phyloP scores from a whole-genome alignment of 2,797 vertebrate genomes.

The Esox lucius region DNA sequence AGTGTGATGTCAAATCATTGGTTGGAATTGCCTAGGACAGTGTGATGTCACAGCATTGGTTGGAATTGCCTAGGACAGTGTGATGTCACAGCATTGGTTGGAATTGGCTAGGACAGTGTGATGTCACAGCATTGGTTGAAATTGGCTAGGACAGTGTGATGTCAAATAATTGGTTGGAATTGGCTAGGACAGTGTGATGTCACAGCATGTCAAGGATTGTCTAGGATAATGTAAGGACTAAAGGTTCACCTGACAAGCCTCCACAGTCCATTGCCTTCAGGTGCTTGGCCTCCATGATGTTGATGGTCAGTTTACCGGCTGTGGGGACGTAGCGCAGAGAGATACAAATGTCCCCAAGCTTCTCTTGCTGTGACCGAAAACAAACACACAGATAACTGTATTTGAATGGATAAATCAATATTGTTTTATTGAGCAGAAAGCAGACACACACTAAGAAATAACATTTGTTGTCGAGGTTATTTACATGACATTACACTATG shows the following conservation, averaged over 20 bases:
- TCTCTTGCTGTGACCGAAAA: slow-evolving; percentile 77
- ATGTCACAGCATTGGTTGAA: too few relatives aligned
- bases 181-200: not conserved
- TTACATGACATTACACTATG: too few relatives aligned
- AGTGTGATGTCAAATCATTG: too few relatives aligned
- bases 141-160: too few relatives aligned
- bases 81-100: too few relatives aligned
- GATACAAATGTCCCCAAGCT: slow-evolving; percentile 88
- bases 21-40: too few relatives aligned
- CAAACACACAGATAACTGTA: not conserved
- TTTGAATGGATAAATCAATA: not conserved
- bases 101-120: too few relatives aligned
- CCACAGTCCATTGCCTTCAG: slow-evolving; percentile 92
- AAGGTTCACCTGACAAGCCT: slow-evolving; percentile 82
- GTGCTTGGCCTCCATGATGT: slow-evolving; percentile 90
- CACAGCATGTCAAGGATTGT: not conserved
- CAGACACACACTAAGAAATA: too few relatives aligned
- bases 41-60: too few relatives aligned
- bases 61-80: too few relatives aligned
- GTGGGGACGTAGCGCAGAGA: slow-evolving; percentile 91
- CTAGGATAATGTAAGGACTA: not conserved
- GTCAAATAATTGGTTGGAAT: not conserved
- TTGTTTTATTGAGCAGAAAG: not conserved
- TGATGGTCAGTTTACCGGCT: slow-evolving; percentile 85
- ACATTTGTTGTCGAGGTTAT: too few relatives aligned